Percentiles rank a stretch among this genome's conserved stretches.
Conservation (phyloP, 2,797 vertebrate species). For the Carcharodon carcharias region DNA sequence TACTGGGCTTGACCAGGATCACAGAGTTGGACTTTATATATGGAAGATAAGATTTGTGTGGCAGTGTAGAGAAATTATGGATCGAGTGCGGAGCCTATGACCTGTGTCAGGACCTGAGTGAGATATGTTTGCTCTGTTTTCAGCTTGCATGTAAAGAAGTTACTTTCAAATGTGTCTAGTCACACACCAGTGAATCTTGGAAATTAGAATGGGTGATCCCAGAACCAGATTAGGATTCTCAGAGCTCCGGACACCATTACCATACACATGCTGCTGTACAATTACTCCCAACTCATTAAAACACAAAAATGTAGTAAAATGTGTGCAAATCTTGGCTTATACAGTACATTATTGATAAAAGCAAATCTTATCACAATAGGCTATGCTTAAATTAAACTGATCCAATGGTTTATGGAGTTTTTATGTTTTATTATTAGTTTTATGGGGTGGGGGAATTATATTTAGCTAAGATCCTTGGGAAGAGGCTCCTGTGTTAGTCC, state of each 20-base stretch:
- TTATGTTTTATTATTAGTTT: neutral
- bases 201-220: neutral
- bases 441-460: no score
- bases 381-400: no score
- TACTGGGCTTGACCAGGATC: neutral
- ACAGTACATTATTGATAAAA: neutral
- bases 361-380: neutral
- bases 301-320: no score
- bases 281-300: neutral
- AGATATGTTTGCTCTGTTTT: neutral
- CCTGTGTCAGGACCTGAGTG: no score
- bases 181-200: neutral
- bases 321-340: neutral
- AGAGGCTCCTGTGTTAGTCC: neutral
- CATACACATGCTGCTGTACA: no score
- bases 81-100: neutral
- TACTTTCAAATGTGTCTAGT: neutral
- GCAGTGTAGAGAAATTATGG: neutral
- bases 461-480: neutral
- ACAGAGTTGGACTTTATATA: neutral
- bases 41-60: neutral
- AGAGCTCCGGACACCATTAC: neutral
- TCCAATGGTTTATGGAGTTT: no score
- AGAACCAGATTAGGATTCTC: neutral
- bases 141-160: neutral